Evolutionary conservation across 1,140 invertebrate genomes (phyloP).

Genomic region (Palaemon carinicauda): DNA sequence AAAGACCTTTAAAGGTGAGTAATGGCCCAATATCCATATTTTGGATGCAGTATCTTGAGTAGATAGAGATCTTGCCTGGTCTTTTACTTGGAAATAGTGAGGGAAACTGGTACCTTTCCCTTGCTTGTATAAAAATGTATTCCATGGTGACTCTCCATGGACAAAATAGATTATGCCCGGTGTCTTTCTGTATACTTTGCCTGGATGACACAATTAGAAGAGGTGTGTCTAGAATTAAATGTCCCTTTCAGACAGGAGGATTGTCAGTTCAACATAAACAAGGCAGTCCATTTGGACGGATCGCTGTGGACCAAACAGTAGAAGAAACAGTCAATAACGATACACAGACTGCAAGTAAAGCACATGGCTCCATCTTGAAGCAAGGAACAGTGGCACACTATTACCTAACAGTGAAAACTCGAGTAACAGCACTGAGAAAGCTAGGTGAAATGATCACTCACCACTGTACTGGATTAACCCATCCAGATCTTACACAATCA

Average conservation of each 20-base stretch:
- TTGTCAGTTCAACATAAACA: slow-evolving; percentile 46
- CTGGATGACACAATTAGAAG: slow-evolving; percentile 35
- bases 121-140: not conserved
- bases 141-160: slow-evolving; percentile 31
- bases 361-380: slow-evolving; percentile 27
- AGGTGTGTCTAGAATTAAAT: not conserved
- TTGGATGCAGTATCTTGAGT: slow-evolving; percentile 17
- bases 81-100: not conserved
- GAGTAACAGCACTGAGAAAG: too few species aligned
- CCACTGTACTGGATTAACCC: not conserved
- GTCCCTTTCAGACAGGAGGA: not conserved
- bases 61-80: slow-evolving; percentile 28
- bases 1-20: not conserved
- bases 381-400: not conserved
- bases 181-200: slow-evolving; percentile 41
- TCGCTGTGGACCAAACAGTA: slow-evolving; percentile 43
- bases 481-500: not conserved
- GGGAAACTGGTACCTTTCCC: slow-evolving; percentile 11
- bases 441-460: not conserved
- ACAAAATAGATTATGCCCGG: slow-evolving; percentile 12
- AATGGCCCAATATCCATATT: not conserved
- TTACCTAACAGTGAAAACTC: too few species aligned
- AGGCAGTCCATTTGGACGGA: slow-evolving; percentile 21
- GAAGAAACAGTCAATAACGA: slow-evolving; percentile 55
- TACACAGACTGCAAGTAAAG: too few species aligned